These are phyloP conservation scores for Orius insidiosus DNA, from an alignment of 1,140 invertebrate species.

Conservation along the genomic window DNA sequence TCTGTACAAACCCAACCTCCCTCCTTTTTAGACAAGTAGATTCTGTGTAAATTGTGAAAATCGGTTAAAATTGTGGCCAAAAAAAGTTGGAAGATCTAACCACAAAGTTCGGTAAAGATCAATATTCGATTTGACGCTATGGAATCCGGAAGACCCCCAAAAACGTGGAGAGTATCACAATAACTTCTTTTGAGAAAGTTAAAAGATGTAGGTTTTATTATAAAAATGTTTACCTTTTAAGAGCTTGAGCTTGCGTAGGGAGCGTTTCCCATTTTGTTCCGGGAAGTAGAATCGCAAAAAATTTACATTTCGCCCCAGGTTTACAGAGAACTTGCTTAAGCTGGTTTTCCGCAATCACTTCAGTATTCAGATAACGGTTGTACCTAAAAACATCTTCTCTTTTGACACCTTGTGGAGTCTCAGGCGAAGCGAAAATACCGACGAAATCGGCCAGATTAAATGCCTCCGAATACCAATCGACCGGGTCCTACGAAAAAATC, in stretches of 20 bases:
- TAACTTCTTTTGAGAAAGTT: too few species aligned
- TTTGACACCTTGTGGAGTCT: not conserved
- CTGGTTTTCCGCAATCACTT: constrained; percentile 12
- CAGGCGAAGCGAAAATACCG: constrained; percentile 15
- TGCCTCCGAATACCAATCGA: constrained; percentile 14
- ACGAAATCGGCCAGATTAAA: constrained; percentile 17
- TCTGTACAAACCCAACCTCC: too few species aligned
- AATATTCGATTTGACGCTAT: too few species aligned
- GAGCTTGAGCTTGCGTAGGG: constrained; percentile 12
- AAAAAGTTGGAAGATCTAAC: too few species aligned
- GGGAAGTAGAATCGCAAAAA: constrained; percentile 13
- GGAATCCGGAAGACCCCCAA: not conserved
- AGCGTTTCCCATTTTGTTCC: constrained; percentile 13
- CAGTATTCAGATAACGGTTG: constrained; percentile 9
- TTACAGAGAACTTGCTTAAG: constrained; percentile 7
- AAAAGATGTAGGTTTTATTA: not conserved
- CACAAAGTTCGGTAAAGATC: too few species aligned
- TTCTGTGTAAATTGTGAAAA: too few species aligned
- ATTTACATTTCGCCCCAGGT: constrained; percentile 12
- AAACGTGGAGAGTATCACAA: too few species aligned
- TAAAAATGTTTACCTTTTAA: constrained; percentile 8
- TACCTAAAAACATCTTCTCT: constrained; percentile 6
- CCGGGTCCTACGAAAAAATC: constrained; percentile 12
- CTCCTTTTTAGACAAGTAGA: too few species aligned
- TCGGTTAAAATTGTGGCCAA: too few species aligned